Evolutionary conservation across 2,888 invertebrate species (phyloP).

Genomic region (Siphlonurus alternatus): DNA sequence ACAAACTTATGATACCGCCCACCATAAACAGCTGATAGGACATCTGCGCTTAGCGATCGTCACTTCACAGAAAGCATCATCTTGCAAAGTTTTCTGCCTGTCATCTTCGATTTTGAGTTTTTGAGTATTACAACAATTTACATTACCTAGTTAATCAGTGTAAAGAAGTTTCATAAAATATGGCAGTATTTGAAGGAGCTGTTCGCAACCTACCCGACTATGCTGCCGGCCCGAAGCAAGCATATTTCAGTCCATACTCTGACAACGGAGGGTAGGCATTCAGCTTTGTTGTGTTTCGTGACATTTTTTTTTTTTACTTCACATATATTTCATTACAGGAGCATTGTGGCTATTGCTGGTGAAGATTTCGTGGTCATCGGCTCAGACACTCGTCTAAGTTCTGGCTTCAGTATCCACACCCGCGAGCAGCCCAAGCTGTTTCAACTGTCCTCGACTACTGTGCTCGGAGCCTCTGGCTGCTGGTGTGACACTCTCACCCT

Average conservation of each 20-base stretch:
- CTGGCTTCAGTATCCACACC: conserved; percentile 80
- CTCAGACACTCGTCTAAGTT: conserved; percentile 83
- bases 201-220: conserved; percentile 6
- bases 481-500: conserved; percentile 94
- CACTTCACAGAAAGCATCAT: not conserved
- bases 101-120: too few relatives aligned
- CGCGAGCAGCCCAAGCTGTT: conserved; percentile 80
- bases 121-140: not conserved
- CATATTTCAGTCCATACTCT: conserved; percentile 47
- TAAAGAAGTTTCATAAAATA: not conserved
- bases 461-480: conserved; percentile 90
- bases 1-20: not conserved
- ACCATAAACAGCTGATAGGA: not conserved
- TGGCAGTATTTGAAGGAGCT: conserved; percentile 3
- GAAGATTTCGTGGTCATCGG: conserved; percentile 90
- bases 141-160: too few relatives aligned
- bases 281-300: conserved; percentile 10
- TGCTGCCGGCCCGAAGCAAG: conserved; percentile 24
- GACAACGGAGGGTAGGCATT: conserved; percentile 57
- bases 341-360: conserved; percentile 89
- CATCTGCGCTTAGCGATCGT: not conserved
- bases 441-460: conserved; percentile 59
- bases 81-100: not conserved
- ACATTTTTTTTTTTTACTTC: conserved; percentile 3
- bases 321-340: conserved; percentile 37